phyloP scores from a whole-genome alignment of 2,113 vertebrate genomes.

The Sturnira hondurensis region DNA sequence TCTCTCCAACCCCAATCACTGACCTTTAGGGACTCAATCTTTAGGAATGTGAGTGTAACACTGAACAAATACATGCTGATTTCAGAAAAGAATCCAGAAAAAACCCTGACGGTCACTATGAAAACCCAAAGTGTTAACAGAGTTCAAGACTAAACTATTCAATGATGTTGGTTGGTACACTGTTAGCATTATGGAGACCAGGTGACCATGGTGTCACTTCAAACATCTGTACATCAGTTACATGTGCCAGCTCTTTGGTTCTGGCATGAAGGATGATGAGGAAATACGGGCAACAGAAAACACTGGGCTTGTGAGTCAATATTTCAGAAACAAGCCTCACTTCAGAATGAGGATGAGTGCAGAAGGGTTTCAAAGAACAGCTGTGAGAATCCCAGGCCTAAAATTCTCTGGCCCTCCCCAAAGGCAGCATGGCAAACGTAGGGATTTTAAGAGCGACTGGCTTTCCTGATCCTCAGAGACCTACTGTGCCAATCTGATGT shows the following conservation, averaged over 20 bases:
- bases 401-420: neutral
- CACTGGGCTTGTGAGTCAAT: neutral
- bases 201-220: neutral
- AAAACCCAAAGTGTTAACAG: neutral
- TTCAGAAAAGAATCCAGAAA: neutral
- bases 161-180: neutral
- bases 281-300: neutral
- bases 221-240: neutral
- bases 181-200: neutral
- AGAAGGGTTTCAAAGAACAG: neutral
- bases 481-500: constrained; percentile 90
- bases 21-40: neutral
- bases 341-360: neutral
- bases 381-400: neutral
- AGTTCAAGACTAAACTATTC: neutral
- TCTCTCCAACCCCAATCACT: neutral
- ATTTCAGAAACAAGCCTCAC: neutral
- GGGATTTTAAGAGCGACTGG: neutral
- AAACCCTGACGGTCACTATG: neutral
- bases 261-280: neutral
- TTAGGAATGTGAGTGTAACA: neutral
- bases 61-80: neutral
- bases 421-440: neutral
- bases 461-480: constrained; percentile 41
- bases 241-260: neutral